Base-by-base conservation (phyloP, 1,140 invertebrate genomes). In the Philopotamus ludificatus region DNA sequence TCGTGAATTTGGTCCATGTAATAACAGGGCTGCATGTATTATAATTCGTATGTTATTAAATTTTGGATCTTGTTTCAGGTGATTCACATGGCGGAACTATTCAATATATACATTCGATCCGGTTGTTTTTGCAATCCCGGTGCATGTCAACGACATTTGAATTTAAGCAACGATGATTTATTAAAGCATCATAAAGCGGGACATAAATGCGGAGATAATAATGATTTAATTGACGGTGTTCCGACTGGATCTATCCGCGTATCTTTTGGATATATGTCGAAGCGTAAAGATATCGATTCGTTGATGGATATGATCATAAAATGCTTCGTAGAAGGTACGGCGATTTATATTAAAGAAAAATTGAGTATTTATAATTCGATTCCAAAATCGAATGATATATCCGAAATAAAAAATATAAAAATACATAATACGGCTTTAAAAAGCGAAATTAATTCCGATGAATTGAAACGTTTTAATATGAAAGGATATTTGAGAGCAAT, bases 101-200 rank as follows among this genome's bases (percentile, higher is more conserved):
- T 94, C 74, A 88, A 90, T 63, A 91, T 98, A 57, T 87, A 91
- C 72, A 73, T 99, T 15, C 83, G 96, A 70, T 95, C 93, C 1
- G 95, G 96, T 0, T 98, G 95, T 76, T 96, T 97, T 75, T 99
- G 97, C 76, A 98, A 98, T 81, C 90, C 95, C 3, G 97, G 96
- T 16, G 92, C 95, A 3, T 98, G 97, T 78, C 91, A 97, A 77
- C 80, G 86, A 28, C 89, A 92, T 74, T 79, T 98, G 21, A 76
- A 82, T 1, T 75, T 95, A 7, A 83, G 84, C 0, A 82, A 87
- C 41, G 74, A 86, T 2, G 86, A 92, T 39, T 80, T 97, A 62
- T 85, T 86, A 68, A 79, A 83, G 18, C 92, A 96, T 74, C 93
- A 88, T 76, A 83, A 91, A 76, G 85, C 88, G 28, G 95, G 95